Conservation (phyloP, 2,797 vertebrate species). For the Bradypodion ventrale region DNA sequence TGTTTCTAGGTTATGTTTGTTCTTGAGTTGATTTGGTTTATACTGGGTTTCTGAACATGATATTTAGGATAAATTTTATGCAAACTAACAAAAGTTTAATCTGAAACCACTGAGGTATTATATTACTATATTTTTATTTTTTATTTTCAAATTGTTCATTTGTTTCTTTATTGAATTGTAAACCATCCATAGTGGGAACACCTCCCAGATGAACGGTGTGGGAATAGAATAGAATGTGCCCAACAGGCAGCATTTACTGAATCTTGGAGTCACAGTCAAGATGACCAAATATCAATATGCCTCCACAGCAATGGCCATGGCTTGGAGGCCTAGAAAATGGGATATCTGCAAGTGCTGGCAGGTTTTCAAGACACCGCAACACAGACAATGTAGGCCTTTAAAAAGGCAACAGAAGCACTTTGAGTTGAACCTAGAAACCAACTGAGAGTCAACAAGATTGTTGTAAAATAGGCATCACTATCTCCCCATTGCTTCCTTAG, state of each 20-base stretch:
- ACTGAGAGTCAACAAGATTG: not conserved
- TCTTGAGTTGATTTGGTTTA: too few relatives aligned
- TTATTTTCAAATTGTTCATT: too few relatives aligned
- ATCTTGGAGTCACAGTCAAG: not conserved
- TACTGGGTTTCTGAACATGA: too few relatives aligned
- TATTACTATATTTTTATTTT: too few relatives aligned
- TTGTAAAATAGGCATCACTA: not conserved
- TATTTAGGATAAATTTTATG: too few relatives aligned
- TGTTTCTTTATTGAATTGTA: too few relatives aligned
- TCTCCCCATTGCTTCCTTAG: not conserved
- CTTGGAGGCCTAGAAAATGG: not conserved
- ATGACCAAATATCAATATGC: not conserved
- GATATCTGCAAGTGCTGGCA: not conserved
- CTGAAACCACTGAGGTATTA: too few relatives aligned
- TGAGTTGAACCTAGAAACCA: not conserved
- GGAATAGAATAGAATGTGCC: not conserved
- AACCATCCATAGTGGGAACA: too few relatives aligned
- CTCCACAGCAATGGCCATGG: not conserved
- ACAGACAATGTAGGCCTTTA: not conserved
- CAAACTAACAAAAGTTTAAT: too few relatives aligned
- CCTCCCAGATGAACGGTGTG: too few relatives aligned
- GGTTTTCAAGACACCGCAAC: not conserved
- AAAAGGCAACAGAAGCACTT: not conserved
- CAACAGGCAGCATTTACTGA: not conserved
- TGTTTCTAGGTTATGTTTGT: too few relatives aligned